These are phyloP conservation scores for Eupithecia inturbata DNA, from an alignment of 2,888 invertebrate genomes.

Conservation along the genomic window DNA sequence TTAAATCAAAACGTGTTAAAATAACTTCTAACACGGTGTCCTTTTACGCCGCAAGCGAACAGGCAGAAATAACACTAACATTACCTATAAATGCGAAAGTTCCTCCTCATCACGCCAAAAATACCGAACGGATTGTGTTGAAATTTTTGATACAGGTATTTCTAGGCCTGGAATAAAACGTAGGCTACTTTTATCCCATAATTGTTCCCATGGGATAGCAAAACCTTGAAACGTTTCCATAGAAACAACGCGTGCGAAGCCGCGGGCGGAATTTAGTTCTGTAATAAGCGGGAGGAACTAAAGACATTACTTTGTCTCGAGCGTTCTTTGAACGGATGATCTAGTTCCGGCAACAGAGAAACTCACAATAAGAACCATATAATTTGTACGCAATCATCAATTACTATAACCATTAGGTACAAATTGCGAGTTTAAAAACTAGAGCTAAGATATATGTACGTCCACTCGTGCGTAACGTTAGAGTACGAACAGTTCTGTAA, in stretches of 20 bases:
- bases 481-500: constrained; percentile 7
- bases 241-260: neutral
- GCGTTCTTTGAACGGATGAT: constrained; percentile 14
- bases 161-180: neutral
- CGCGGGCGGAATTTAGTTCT: neutral
- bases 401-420: constrained; percentile 45
- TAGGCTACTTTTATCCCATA: neutral
- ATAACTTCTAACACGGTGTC: neutral
- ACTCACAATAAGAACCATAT: constrained; percentile 47
- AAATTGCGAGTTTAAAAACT: constrained; percentile 45
- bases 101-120: too few species aligned
- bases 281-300: constrained; percentile 3
- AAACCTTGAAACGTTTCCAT: neutral
- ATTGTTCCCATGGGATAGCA: neutral
- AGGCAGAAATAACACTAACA: neutral
- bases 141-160: neutral
- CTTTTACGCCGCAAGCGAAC: neutral
- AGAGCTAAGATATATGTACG: constrained; percentile 18
- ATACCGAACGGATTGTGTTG: neutral
- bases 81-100: neutral
- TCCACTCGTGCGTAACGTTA: constrained; percentile 16
- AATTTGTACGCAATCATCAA: constrained; percentile 57
- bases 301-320: neutral
- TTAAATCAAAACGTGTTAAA: neutral
- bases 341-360: constrained; percentile 36